These are phyloP conservation scores for Orientallactaga sibirica DNA, from an alignment of 2,797 vertebrate genomes.

Conservation along the genomic window DNA sequence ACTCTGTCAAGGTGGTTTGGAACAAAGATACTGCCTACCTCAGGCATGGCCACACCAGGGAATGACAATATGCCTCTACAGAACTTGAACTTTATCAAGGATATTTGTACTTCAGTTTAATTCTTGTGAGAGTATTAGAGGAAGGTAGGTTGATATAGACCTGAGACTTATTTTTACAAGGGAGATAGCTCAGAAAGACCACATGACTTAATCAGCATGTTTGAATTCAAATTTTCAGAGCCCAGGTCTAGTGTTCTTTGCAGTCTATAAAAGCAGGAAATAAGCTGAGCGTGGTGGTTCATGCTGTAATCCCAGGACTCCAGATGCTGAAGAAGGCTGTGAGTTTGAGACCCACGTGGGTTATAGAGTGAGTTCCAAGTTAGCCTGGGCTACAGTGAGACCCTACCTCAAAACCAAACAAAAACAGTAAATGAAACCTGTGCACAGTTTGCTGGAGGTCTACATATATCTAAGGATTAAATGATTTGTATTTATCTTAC, in stretches of 20 bases:
- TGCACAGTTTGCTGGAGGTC: neutral
- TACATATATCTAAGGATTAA: neutral
- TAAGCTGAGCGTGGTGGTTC: neutral
- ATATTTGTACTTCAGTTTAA: neutral
- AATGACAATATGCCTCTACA: neutral
- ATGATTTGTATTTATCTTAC: neutral
- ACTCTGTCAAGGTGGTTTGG: neutral
- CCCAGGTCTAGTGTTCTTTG: neutral
- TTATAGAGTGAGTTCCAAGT: too few species aligned
- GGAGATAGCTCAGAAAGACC: neutral
- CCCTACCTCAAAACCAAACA: too few species aligned
- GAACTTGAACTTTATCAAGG: neutral
- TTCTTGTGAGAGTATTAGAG: constrained; percentile 42
- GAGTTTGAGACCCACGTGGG: too few species aligned
- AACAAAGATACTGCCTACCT: neutral
- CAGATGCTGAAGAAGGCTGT: too few species aligned
- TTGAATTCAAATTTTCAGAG: neutral
- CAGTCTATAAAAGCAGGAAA: neutral
- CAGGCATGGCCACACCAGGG: neutral
- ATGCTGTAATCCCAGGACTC: neutral
- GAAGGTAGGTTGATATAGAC: neutral
- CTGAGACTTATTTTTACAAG: neutral
- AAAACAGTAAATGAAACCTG: neutral
- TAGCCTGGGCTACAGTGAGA: too few species aligned
- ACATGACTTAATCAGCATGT: neutral